Evolutionary conservation across 2,888 invertebrate species (phyloP).

Genomic region (Priocnemis perturbator): DNA sequence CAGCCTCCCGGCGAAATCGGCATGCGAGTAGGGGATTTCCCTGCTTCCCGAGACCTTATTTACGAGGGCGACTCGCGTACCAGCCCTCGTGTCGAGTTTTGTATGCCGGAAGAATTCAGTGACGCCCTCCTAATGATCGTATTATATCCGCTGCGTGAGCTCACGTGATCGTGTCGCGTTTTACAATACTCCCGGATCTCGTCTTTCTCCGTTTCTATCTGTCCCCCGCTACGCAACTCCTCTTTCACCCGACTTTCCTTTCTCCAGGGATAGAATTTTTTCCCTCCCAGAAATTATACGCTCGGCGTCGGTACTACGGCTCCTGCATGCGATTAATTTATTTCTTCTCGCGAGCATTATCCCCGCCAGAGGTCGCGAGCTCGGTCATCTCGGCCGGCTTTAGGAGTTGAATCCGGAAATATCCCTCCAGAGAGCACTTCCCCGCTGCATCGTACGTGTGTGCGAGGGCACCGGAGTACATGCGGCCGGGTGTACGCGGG

Average conservation of each 20-base stretch:
- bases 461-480: background rate
- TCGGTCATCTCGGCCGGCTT: slow-evolving; percentile 35
- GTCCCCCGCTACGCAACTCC: background rate
- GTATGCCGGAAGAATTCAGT: slow-evolving; percentile 56
- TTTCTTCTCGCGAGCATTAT: slow-evolving; percentile 39
- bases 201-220: background rate
- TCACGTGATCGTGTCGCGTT: slow-evolving; percentile 48
- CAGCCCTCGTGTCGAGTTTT: slow-evolving; percentile 51
- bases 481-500: background rate
- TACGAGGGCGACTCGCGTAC: slow-evolving; percentile 40
- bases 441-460: slow-evolving; percentile 17
- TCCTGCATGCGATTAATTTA: slow-evolving; percentile 50
- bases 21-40: slow-evolving; percentile 31
- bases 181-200: slow-evolving; percentile 24
- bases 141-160: slow-evolving; percentile 52
- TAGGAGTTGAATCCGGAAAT: slow-evolving; percentile 35
- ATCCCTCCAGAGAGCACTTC: slow-evolving; percentile 38
- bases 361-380: slow-evolving; percentile 29
- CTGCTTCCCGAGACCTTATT: slow-evolving; percentile 46
- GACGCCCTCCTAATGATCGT: slow-evolving; percentile 62
- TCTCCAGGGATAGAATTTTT: slow-evolving; percentile 23
- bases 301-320: slow-evolving; percentile 22
- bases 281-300: slow-evolving; percentile 31
- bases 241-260: background rate
- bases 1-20: slow-evolving; percentile 35